Evolutionary conservation across 1,140 invertebrate species (phyloP).

Genomic region (Atta colombica): DNA sequence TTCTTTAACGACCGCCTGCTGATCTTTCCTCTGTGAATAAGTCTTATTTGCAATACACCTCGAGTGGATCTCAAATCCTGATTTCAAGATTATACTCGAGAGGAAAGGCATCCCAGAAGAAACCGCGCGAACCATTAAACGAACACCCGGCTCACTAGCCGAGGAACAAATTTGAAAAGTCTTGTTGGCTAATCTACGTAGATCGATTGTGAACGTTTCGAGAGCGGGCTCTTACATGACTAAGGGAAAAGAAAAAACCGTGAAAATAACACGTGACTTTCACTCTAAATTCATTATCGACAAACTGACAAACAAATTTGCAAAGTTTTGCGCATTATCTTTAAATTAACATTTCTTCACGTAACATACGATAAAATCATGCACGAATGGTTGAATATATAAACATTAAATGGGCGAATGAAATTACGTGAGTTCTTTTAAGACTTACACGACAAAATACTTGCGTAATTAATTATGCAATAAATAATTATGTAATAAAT

Average conservation of each 20-base stretch:
- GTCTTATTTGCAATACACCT: slow-evolving; percentile 6
- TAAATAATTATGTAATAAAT: neutral
- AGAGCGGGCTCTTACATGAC: slow-evolving; percentile 72
- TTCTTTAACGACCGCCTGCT: slow-evolving; percentile 14
- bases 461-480: neutral
- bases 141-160: slow-evolving; percentile 36
- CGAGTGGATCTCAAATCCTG: slow-evolving; percentile 6
- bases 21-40: slow-evolving; percentile 41
- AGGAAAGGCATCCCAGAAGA: slow-evolving; percentile 9
- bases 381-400: neutral
- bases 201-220: slow-evolving; percentile 72
- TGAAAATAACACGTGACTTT: slow-evolving; percentile 32
- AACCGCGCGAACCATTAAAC: slow-evolving; percentile 67
- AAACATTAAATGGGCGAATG: neutral
- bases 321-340: neutral
- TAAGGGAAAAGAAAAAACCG: slow-evolving; percentile 45
- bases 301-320: neutral
- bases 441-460: neutral
- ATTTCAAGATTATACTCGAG: slow-evolving; percentile 20
- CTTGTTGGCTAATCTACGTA: slow-evolving; percentile 67
- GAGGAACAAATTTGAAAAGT: slow-evolving; percentile 54
- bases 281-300: neutral
- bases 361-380: neutral
- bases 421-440: neutral
- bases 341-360: neutral